These are phyloP conservation scores for Drosophila kanekoi DNA, from an alignment of 2,888 invertebrate genomes.

Conservation along the genomic window DNA sequence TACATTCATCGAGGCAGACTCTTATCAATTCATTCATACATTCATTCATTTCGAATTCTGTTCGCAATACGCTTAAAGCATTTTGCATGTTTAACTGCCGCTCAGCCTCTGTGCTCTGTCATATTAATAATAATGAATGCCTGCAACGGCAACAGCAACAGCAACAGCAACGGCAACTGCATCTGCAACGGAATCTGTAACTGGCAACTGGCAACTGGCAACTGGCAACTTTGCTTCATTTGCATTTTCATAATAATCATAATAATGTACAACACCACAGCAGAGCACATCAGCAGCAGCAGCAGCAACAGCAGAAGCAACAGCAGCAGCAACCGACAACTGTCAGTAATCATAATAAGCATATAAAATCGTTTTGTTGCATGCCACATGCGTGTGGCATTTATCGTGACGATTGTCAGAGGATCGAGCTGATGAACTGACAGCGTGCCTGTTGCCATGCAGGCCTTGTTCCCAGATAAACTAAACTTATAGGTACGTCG, in stretches of 20 bases:
- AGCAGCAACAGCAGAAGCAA: conserved; percentile 25
- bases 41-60: conserved; percentile 55
- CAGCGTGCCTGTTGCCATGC: neutral
- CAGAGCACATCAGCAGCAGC: conserved; percentile 16
- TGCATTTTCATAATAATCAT: conserved; percentile 78
- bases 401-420: conserved; percentile 29
- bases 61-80: conserved; percentile 68
- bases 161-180: conserved; percentile 16
- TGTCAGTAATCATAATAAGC: conserved; percentile 55
- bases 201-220: conserved; percentile 19
- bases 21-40: conserved; percentile 17
- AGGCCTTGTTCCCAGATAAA: conserved; percentile 13
- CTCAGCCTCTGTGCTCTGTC: conserved; percentile 40
- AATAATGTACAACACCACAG: conserved; percentile 45
- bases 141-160: conserved; percentile 38
- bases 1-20: conserved; percentile 12
- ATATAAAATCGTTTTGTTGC: conserved; percentile 52
- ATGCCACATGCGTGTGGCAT: conserved; percentile 41
- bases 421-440: conserved; percentile 17
- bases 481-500: neutral
- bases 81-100: conserved; percentile 65
- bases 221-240: conserved; percentile 64
- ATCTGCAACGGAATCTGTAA: conserved; percentile 17
- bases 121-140: conserved; percentile 63
- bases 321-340: conserved; percentile 34